phyloP scores from a whole-genome alignment of 2,797 vertebrate species.

The Triplophysa yarkandensis region DNA sequence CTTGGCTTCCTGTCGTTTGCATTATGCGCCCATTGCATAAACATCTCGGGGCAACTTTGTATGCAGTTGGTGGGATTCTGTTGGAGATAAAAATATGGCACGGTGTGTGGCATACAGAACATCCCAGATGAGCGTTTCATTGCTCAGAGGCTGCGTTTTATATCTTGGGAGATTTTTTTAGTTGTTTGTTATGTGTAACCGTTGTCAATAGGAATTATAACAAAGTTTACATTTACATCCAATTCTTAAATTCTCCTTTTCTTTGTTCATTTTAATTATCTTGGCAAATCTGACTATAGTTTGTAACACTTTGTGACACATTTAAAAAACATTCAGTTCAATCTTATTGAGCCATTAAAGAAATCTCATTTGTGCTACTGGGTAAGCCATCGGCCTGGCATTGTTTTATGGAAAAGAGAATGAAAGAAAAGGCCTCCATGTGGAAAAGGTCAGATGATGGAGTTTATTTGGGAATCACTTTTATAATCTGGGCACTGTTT shows the following conservation, averaged over 20 bases:
- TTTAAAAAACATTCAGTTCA: neutral
- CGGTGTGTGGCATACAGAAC: neutral
- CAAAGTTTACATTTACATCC: neutral
- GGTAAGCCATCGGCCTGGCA: neutral
- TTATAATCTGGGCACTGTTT: conserved; percentile 68
- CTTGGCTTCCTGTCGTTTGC: conserved; percentile 31
- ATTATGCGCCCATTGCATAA: conserved; percentile 19
- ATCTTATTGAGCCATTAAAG: neutral
- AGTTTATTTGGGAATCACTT: conserved; percentile 62
- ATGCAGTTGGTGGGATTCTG: conserved; percentile 30
- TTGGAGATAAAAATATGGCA: conserved; percentile 22
- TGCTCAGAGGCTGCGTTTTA: neutral
- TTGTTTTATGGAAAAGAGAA: conserved; percentile 37
- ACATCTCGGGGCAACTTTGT: conserved; percentile 17
- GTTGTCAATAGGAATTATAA: too few relatives aligned
- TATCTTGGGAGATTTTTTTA: neutral
- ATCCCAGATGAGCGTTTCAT: neutral
- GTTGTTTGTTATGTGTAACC: neutral
- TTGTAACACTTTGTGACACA: neutral
- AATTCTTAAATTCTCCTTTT: neutral
- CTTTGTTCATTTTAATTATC: neutral
- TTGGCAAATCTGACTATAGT: neutral
- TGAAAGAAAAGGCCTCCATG: conserved; percentile 1
- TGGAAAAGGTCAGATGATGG: conserved; percentile 59
- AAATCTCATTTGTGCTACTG: neutral